Percentiles rank a stretch among this genome's conserved stretches.
These are phyloP conservation scores for Vollenhovia emeryi DNA, from an alignment of 1,140 invertebrate species.

Conservation along the genomic window DNA sequence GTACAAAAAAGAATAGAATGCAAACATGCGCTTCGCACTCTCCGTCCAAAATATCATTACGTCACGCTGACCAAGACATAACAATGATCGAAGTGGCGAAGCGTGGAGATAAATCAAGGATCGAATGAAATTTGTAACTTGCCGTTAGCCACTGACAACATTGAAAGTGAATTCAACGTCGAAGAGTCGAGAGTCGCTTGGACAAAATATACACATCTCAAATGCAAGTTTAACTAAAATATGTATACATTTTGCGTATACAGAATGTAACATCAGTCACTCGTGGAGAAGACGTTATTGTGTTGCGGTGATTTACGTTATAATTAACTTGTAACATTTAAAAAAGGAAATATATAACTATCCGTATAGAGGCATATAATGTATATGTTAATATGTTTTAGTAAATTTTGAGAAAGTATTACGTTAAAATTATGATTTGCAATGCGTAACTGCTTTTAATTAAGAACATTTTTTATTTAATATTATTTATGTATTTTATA, in stretches of 20 bases:
- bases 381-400: neutral
- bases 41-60: conserved; percentile 9
- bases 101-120: conserved; percentile 23
- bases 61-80: neutral
- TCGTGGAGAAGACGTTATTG: neutral
- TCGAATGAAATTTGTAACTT: conserved; percentile 49
- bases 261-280: conserved; percentile 28
- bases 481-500: conserved; percentile 11
- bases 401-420: neutral
- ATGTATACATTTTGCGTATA: neutral
- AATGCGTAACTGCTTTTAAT: neutral
- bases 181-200: conserved; percentile 58
- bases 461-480: neutral
- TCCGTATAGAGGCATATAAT: neutral
- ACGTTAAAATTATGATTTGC: conserved; percentile 4
- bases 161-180: conserved; percentile 62
- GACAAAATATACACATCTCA: conserved; percentile 51
- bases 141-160: conserved; percentile 45
- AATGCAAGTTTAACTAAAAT: conserved; percentile 39
- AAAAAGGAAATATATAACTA: neutral
- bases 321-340: conserved; percentile 24
- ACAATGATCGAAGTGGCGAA: neutral
- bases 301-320: neutral
- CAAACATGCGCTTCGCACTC: conserved; percentile 20
- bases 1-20: conserved; percentile 32